Evolutionary conservation across 1,140 invertebrate species (phyloP).

Genomic region (Lordiphosa stackelbergi): DNA sequence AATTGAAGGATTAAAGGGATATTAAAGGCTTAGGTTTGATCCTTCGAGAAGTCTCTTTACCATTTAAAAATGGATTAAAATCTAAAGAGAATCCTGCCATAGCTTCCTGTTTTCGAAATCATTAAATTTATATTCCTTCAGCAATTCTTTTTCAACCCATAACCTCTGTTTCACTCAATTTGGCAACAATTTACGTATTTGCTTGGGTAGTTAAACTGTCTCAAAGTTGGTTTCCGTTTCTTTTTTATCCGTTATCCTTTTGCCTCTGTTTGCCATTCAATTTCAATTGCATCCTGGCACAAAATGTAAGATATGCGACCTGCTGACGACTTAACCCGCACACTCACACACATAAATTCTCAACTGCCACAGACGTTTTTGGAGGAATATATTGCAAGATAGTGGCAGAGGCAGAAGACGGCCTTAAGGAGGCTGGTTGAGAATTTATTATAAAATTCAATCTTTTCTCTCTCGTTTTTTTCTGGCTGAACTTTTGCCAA

Average conservation of each 20-base stretch:
- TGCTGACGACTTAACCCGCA: constrained; percentile 52
- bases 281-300: constrained; percentile 12
- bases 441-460: constrained; percentile 75
- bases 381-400: constrained; percentile 7
- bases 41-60: too few relatives aligned
- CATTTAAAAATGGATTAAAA: too few relatives aligned
- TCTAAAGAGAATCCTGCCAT: too few relatives aligned
- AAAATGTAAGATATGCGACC: constrained; percentile 33
- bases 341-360: constrained; percentile 45
- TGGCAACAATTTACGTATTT: too few relatives aligned
- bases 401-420: constrained; percentile 3
- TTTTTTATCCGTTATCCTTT: not conserved
- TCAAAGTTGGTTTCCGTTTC: not conserved
- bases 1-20: too few relatives aligned
- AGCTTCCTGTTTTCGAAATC: too few relatives aligned
- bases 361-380: constrained; percentile 23
- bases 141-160: not conserved
- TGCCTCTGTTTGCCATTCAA: constrained; percentile 21
- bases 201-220: not conserved
- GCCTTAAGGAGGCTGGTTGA: constrained; percentile 18
- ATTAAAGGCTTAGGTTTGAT: too few relatives aligned
- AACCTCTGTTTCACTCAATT: too few relatives aligned
- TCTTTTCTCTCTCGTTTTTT: constrained; percentile 37
- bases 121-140: not conserved
- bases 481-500: constrained; percentile 26